Base-by-base conservation (phyloP, 1,140 invertebrate species). In the Vollenhovia emeryi region DNA sequence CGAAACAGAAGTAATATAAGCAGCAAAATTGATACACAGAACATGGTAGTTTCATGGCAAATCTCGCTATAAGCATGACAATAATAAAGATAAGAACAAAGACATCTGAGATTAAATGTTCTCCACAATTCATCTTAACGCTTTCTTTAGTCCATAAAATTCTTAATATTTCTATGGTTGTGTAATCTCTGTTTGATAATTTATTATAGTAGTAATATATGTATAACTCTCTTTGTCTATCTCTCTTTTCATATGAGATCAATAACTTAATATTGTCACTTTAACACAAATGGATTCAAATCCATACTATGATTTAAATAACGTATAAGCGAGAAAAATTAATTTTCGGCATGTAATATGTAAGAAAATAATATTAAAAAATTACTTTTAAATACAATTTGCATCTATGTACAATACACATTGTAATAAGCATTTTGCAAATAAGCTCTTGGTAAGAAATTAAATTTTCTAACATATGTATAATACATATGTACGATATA, bases 181-280 rank as follows among this genome's bases (percentile, higher is more conserved):
- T n/a, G n/a, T n/a, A n/a, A n/a, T 68, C n/a, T 33, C 50, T 74
- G 18, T 27, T 55, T 69, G 52, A 75, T 75, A 27, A 55, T 64
- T 80, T 45, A 80, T 69, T 57, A 71, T 30, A 27, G 0, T 59
- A 36, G n/a, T 48, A 84, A 64, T 36, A n/a, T n/a, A n/a, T n/a
- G n/a, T n/a, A n/a, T n/a, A n/a, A n/a, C n/a, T n/a, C n/a, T n/a
- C n/a, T n/a, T n/a, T n/a, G n/a, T n/a, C n/a, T n/a, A n/a, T 52
- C 36, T 82, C 11, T 50, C 36, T 73, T 6, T 30, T 45, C 52
- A 82, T 21, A 80, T 88, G 69, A 85, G 85, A 89, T 88, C 52
- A 60, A 76, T 64, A 69, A 24, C 48, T 69, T 84, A 76, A 80
- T 45, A 89, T 82, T 75, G 69, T 87, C 8, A 43, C 30, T 80